phyloP scores from a whole-genome alignment of 1,140 invertebrate genomes.

The Penaeus chinensis region DNA sequence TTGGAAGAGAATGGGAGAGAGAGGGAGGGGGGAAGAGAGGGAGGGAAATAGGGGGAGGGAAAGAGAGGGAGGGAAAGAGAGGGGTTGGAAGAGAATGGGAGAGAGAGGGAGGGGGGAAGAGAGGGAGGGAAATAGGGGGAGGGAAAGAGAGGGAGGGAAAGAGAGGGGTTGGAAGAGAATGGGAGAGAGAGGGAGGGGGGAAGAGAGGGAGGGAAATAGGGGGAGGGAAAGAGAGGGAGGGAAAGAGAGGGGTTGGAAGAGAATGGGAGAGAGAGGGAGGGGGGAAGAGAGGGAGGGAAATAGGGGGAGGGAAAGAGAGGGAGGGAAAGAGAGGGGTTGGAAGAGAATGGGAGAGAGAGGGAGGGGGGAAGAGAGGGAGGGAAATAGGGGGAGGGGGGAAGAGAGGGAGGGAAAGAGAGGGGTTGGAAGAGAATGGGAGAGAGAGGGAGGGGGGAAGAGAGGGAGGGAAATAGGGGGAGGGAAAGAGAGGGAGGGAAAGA shows the following conservation, averaged over 20 bases:
- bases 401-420: no score
- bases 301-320: slow-evolving; percentile 31
- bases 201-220: neutral
- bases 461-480: neutral
- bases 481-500: neutral
- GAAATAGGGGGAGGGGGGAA: neutral
- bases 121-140: neutral
- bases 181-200: neutral
- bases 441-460: neutral
- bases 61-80: neutral
- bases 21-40: neutral
- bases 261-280: neutral
- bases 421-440: neutral
- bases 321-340: neutral
- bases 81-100: neutral
- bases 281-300: neutral
- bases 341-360: neutral
- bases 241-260: neutral
- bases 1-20: neutral
- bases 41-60: neutral
- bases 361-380: neutral
- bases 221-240: neutral
- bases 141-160: neutral
- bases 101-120: neutral
- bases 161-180: no score